Base-by-base conservation (phyloP, 2,888 invertebrate genomes). In the Sphaerophoria taeniata region DNA sequence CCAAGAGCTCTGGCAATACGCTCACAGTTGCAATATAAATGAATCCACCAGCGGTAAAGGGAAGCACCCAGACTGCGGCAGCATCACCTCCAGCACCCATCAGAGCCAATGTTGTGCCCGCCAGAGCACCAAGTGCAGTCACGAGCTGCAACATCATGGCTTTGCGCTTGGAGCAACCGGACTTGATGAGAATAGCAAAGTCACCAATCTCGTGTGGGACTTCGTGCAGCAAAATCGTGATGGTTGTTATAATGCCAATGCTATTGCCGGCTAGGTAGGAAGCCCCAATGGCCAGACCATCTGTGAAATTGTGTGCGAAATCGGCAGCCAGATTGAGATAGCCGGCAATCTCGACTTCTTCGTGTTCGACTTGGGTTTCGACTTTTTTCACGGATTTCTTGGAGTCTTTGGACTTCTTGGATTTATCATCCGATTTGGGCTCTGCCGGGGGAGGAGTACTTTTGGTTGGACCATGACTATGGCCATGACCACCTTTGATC, bases 141-240 rank as follows among this genome's bases (percentile, higher is more conserved):
- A 97, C 93, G 84, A 99, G 93, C 91, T 99, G 99, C 76, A 99
- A 93, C 89, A 96, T 92, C 96, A 99, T 99, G 0, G 99, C 99
- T 93, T 98, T 98, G 90, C 94, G 95, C 88, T 97, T 95, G 7
- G 96, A 96, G 90, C 98, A 99, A 33, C 99, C 99, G 60, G 99
- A 98, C 92, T 99, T 98, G 75, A 99, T 95, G 73, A 99, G 94
- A 91, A 99, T 99, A 12, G 99, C 99, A 93, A 98, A 99, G 92
- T 99, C 99, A 49, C 99, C 99, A 90, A 99, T 99, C 93, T 99
- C 99, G 93, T 99, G 99, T 45, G 99, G 99, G 87, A 99, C 97
- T 94, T 99, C 99, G 92, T 99, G 99, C 58, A 99, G 93, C 70
- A 99, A 93, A 89, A 99, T 99, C 2, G 99, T 99, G 47, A 98